Base-by-base conservation (phyloP, 2,113 vertebrate genomes). In the Phyllopteryx taeniolatus region DNA sequence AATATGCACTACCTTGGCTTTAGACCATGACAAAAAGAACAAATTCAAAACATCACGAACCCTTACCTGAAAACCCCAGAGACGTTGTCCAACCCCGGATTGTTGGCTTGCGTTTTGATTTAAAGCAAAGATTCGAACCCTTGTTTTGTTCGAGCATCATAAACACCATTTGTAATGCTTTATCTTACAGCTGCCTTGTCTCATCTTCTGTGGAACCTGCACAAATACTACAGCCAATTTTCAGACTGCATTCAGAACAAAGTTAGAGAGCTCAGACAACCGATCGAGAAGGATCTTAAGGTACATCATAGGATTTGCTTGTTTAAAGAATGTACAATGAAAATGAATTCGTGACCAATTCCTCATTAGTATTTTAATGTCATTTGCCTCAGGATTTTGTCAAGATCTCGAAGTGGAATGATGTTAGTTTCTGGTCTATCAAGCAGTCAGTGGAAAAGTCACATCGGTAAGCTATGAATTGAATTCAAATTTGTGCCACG, bases 391-490 rank as follows among this genome's bases (percentile, higher is more conserved):
- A 99, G 98, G 96, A 96, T 87, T 99, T 98, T 93, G 95, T 98
- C 68, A 98, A 97, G 90, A 98, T 99, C 90, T 97, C 95, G 0
- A 96, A 90, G 78, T 99, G 98, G 98, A 99, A 98, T 65, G 98
- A 99, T 19, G 94, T 96, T 79, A 99, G 94, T 83, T 99, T 98
- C 90, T 99, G 98, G 98, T 93, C 98, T 80, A 93, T 99, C 83
- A 99, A 99, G 65, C 95, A 98, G 1, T 99, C 97, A 0, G 96
- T 99, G 85, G 96, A 98, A 79, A 99, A 98, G 87, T 96, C 98
- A 14, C 98, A 98, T 86, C 94, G 96, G 98, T 99, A 90, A 86
- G 53, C 13, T n/a, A 0, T 43, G 20, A 20, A 1, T 42, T 43
- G 20, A 20, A 1, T 42, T 2, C 2, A 2, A 13, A 31, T 31